Evolutionary conservation across 2,113 vertebrate species (phyloP).

Genomic region (Perca flavescens): DNA sequence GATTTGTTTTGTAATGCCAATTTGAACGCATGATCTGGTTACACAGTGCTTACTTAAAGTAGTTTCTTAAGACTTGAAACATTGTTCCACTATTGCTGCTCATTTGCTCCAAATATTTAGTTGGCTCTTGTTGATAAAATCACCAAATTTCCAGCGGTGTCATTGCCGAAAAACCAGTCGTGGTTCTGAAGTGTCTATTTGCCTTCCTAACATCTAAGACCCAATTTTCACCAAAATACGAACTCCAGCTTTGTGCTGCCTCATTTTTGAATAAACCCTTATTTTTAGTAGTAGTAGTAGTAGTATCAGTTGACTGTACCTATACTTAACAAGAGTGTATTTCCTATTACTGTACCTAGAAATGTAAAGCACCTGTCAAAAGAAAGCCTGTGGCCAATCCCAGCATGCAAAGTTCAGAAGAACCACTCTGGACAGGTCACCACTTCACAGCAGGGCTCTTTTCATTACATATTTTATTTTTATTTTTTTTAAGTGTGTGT

Average conservation of each 20-base stretch:
- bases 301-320: neutral
- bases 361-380: conserved; percentile 3
- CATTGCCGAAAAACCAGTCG: neutral
- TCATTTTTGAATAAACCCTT: neutral
- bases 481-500: neutral
- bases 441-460: neutral
- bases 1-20: neutral
- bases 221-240: neutral
- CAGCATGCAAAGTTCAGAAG: conserved; percentile 21
- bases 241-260: neutral
- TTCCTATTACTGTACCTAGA: neutral
- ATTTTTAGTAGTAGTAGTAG: too few relatives aligned
- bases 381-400: neutral
- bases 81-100: neutral
- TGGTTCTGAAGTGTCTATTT: neutral
- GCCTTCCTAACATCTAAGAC: neutral
- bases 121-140: neutral
- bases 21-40: neutral
- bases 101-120: neutral
- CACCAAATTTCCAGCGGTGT: neutral
- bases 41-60: neutral
- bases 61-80: neutral
- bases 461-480: neutral
- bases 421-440: conserved; percentile 12
- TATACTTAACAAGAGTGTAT: neutral